Conservation (phyloP, 2,888 invertebrate genomes). For the Chrysodeixis includens region DNA sequence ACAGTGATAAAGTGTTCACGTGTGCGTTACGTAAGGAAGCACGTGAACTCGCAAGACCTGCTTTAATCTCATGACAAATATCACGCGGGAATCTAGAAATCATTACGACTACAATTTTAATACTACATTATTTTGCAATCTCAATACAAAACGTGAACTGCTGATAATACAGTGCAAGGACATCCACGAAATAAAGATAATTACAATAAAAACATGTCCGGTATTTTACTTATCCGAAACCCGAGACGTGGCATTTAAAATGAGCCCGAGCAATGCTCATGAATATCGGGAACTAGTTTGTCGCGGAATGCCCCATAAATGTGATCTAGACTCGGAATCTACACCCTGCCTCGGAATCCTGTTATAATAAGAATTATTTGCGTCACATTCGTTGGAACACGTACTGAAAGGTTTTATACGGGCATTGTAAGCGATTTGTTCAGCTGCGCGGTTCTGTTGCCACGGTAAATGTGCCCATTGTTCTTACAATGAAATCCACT, state of each 20-base stretch:
- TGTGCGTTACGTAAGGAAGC: slow-evolving; percentile 32
- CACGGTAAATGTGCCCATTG: slow-evolving; percentile 53
- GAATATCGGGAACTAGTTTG: neutral
- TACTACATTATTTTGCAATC: slow-evolving; percentile 30
- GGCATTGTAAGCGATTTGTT: slow-evolving; percentile 58
- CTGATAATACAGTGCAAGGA: slow-evolving; percentile 14
- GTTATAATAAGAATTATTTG: slow-evolving; percentile 44
- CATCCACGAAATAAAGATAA: slow-evolving; percentile 2
- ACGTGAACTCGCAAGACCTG: slow-evolving; percentile 22
- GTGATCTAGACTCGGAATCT: slow-evolving; percentile 15
- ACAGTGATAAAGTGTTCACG: slow-evolving; percentile 29
- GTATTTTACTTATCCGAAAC: neutral
- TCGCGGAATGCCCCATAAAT: slow-evolving; percentile 6
- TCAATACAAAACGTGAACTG: slow-evolving; percentile 15
- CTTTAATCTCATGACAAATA: slow-evolving; percentile 12
- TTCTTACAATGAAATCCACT: slow-evolving; percentile 50
- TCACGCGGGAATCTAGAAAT: slow-evolving; percentile 29
- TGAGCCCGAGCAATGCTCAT: neutral
- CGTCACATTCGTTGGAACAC: slow-evolving; percentile 40
- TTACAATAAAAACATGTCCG: neutral
- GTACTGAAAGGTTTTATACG: slow-evolving; percentile 46
- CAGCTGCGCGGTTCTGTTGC: slow-evolving; percentile 53
- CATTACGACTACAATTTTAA: slow-evolving; percentile 7
- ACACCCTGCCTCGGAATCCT: slow-evolving; percentile 29
- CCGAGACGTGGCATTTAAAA: neutral